Evolutionary conservation across 1,140 invertebrate species (phyloP).

Genomic region (Helicorthomorpha holstii): DNA sequence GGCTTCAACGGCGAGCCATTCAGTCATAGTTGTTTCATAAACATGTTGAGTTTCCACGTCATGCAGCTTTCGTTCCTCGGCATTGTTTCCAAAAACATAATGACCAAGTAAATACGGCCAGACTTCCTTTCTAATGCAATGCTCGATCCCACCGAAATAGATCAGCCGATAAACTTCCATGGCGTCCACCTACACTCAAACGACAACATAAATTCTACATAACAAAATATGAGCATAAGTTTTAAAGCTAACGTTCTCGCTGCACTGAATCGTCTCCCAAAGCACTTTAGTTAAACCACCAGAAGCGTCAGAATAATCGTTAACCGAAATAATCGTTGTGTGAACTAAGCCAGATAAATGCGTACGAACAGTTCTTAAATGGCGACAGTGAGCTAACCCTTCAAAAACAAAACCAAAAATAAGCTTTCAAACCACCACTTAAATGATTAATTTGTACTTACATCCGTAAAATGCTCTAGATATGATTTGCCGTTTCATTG

Average conservation of each 20-base stretch:
- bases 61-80: constrained; percentile 45
- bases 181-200: constrained; percentile 5
- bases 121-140: constrained; percentile 58
- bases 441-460: constrained; percentile 20
- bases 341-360: constrained; percentile 79
- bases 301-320: constrained; percentile 20
- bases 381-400: constrained; percentile 76
- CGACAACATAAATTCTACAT: neutral
- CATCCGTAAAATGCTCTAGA: constrained; percentile 91
- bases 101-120: constrained; percentile 84
- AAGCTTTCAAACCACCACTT: neutral
- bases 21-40: constrained; percentile 80
- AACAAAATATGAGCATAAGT: neutral
- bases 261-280: constrained; percentile 29
- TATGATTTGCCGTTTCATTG: constrained; percentile 85
- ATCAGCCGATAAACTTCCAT: constrained; percentile 58
- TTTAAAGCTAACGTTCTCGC: neutral
- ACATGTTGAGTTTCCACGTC: constrained; percentile 47
- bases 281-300: constrained; percentile 45
- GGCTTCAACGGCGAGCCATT: constrained; percentile 84
- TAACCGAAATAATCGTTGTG: constrained; percentile 17
- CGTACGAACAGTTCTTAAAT: constrained; percentile 74
- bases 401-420: constrained; percentile 4
- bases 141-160: constrained; percentile 71
- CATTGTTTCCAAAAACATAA: constrained; percentile 58